These are phyloP conservation scores for Apodemia duryi DNA, from an alignment of 2,888 invertebrate species.

Conservation along the genomic window DNA sequence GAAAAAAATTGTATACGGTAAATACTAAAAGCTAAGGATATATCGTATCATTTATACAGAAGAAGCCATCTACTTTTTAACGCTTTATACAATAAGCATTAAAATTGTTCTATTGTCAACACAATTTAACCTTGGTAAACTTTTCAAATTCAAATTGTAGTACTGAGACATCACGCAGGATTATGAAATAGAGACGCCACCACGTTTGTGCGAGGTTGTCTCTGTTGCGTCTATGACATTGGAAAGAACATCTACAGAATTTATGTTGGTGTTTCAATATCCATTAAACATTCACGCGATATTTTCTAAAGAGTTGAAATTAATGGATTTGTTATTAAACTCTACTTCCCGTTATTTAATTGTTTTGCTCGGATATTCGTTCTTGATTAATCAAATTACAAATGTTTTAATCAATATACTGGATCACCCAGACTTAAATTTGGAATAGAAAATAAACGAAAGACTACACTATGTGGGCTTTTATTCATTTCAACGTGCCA, in stretches of 20 bases:
- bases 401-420: no score
- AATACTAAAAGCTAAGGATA: no score
- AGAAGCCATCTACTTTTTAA: background rate
- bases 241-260: constrained; percentile 27
- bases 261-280: constrained; percentile 21
- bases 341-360: no score
- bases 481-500: no score
- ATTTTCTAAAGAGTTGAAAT: background rate
- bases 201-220: constrained; percentile 41
- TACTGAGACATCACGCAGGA: background rate
- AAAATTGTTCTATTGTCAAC: constrained; percentile 15
- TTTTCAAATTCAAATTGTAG: constrained; percentile 25
- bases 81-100: background rate
- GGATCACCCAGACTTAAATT: no score
- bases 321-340: background rate
- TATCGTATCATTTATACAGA: no score
- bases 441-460: no score
- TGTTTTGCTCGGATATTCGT: no score
- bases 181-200: constrained; percentile 8
- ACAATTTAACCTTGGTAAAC: constrained; percentile 17
- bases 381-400: no score
- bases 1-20: no score
- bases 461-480: no score
- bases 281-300: background rate
- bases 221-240: constrained; percentile 42